Conservation (phyloP, 53 echinoderm and acorn worm genomes). For the Holothuria scabra region DNA sequence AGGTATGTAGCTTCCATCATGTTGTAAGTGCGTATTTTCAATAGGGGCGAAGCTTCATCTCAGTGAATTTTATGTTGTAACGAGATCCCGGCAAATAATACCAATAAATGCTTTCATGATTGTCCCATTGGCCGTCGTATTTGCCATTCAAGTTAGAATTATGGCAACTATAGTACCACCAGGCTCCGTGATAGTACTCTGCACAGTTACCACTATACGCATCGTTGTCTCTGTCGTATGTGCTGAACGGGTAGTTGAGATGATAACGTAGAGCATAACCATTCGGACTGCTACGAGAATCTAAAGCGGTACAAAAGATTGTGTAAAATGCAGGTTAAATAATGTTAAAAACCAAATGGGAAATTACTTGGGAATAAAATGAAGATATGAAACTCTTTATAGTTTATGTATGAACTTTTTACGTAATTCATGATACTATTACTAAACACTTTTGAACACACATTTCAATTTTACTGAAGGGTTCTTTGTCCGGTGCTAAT, state of each 20-base stretch:
- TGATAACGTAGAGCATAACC: slow-evolving; percentile 31
- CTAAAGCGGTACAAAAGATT: not conserved
- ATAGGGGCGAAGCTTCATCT: slow-evolving; percentile 35
- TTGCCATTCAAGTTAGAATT: slow-evolving; percentile 8
- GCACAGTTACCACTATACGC: slow-evolving; percentile 32
- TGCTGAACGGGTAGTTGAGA: not conserved
- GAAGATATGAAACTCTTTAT: too few relatives aligned
- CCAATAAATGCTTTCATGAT: not conserved
- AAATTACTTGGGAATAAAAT: too few relatives aligned
- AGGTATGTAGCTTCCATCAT: too few relatives aligned
- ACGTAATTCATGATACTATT: too few relatives aligned
- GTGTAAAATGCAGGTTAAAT: too few relatives aligned
- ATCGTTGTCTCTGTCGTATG: slow-evolving; percentile 34
- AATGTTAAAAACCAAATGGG: too few relatives aligned
- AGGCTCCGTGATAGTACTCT: slow-evolving; percentile 13
- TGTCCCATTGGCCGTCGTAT: not conserved
- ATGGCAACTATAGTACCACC: slow-evolving; percentile 15
- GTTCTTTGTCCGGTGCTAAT: too few relatives aligned
- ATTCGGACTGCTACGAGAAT: slow-evolving; percentile 12
- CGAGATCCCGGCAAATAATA: slow-evolving; percentile 8
- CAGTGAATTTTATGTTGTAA: slow-evolving; percentile 31
- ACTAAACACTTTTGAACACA: too few relatives aligned
- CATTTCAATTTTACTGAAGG: too few relatives aligned
- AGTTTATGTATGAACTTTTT: too few relatives aligned
- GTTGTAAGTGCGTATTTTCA: too few relatives aligned